Percentiles rank a stretch among this genome's conserved stretches.
Conservation (phyloP, 2,797 vertebrate species). For the Protosalanx chinensis region DNA sequence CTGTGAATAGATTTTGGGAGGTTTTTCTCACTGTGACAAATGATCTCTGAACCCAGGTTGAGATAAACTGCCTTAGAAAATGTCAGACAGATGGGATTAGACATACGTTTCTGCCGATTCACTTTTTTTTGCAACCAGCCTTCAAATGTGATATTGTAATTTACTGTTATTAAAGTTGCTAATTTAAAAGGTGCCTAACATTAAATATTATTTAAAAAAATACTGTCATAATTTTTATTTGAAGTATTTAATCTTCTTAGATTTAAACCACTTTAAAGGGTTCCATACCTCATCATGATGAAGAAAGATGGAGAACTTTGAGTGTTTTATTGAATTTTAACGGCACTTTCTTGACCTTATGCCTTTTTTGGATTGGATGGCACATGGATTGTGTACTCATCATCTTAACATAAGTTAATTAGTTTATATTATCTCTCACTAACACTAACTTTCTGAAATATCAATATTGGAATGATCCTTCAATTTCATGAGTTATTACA, state of each 20-base stretch:
- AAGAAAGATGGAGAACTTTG: slow-evolving; percentile 34
- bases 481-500: not conserved
- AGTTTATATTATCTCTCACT: slow-evolving; percentile 31
- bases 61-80: slow-evolving; percentile 19
- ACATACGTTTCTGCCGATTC: slow-evolving; percentile 29
- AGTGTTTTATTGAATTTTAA: slow-evolving; percentile 42
- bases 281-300: slow-evolving; percentile 39
- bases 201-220: slow-evolving; percentile 26
- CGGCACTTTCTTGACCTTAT: slow-evolving; percentile 38
- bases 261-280: slow-evolving; percentile 1
- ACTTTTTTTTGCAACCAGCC: not conserved
- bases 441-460: slow-evolving; percentile 6
- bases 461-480: slow-evolving; percentile 14
- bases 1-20: not conserved
- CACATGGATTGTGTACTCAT: not conserved
- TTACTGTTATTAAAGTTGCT: not conserved
- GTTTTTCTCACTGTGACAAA: slow-evolving; percentile 25
- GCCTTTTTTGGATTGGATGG: no score
- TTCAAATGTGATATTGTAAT: not conserved
- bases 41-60: slow-evolving; percentile 20
- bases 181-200: slow-evolving; percentile 1
- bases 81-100: slow-evolving; percentile 19
- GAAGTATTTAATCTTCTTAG: slow-evolving; percentile 28
- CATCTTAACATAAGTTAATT: slow-evolving; percentile 18
- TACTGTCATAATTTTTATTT: slow-evolving; percentile 25